Percentiles rank a stretch among this genome's conserved stretches.
These are phyloP conservation scores for Ditylenchus weischeri DNA, from an alignment of 2,888 invertebrate genomes.

Conservation along the genomic window DNA sequence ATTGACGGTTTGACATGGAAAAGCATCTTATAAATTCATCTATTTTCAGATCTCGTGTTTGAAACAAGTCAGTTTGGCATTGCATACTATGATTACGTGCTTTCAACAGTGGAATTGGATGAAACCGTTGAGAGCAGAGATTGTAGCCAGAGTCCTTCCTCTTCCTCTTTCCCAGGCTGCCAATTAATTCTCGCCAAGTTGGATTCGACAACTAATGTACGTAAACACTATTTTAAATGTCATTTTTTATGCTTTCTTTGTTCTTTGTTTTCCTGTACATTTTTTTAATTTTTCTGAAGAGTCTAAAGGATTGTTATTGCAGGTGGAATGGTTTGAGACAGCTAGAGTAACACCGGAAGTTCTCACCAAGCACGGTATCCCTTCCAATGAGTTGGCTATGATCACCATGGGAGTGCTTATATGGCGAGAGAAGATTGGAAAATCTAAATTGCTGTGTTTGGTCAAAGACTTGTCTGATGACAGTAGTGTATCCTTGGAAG, in stretches of 20 bases:
- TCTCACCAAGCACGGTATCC: conserved; percentile 39
- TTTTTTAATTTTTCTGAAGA: no score
- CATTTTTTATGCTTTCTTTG: no score
- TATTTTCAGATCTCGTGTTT: conserved; percentile 46
- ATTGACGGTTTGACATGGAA: no score
- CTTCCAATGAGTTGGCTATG: conserved; percentile 45
- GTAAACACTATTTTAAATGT: no score
- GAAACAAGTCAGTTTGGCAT: conserved; percentile 44
- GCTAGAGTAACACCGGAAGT: conserved; percentile 28
- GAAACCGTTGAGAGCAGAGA: no score
- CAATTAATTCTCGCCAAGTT: conserved; percentile 51
- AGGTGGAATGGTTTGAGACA: conserved; percentile 48
- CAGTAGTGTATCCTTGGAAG: conserved; percentile 39
- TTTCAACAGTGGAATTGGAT: conserved; percentile 32
- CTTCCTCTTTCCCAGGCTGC: conserved; percentile 27
- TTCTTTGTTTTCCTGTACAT: no score
- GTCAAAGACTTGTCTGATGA: conserved; percentile 26
- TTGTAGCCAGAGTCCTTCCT: not conserved
- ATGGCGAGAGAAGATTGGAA: conserved; percentile 46
- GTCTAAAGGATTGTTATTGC: no score
- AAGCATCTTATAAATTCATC: no score
- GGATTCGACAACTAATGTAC: conserved; percentile 47
- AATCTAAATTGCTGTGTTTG: conserved; percentile 46
- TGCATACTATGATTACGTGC: conserved; percentile 53
- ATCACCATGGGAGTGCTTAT: conserved; percentile 50